Evolutionary conservation across 1,140 invertebrate species (phyloP).

Genomic region (Agraylea sexmaculata): DNA sequence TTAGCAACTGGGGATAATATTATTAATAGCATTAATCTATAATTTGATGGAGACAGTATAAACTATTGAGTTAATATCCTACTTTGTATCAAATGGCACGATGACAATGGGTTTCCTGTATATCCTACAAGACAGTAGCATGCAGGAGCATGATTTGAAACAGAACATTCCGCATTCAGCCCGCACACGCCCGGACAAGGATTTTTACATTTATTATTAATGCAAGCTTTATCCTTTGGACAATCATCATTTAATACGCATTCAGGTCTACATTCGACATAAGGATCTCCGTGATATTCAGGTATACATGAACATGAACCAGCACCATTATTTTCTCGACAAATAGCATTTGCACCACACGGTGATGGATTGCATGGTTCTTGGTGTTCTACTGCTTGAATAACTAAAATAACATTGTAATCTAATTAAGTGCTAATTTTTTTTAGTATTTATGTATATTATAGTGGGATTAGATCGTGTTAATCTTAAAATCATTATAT

Average conservation of each 20-base stretch:
- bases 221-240: slow-evolving; percentile 46
- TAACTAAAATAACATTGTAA: slow-evolving; percentile 26
- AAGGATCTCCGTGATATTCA: slow-evolving; percentile 60
- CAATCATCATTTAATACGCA: slow-evolving; percentile 59
- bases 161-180: slow-evolving; percentile 53
- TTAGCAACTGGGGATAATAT: slow-evolving; percentile 35
- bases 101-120: slow-evolving; percentile 61
- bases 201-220: slow-evolving; percentile 52
- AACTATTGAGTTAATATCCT: too few species aligned
- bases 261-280: slow-evolving; percentile 61
- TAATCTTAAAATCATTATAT: not conserved
- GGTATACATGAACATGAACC: slow-evolving; percentile 59
- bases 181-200: slow-evolving; percentile 53
- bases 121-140: slow-evolving; percentile 55
- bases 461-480: not conserved
- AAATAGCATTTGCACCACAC: slow-evolving; percentile 71
- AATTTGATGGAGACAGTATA: too few species aligned
- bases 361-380: slow-evolving; percentile 54
- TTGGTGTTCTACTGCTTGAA: slow-evolving; percentile 30
- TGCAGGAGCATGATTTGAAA: slow-evolving; percentile 55
- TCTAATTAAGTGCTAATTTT: slow-evolving; percentile 1
- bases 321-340: slow-evolving; percentile 58
- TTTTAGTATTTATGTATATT: not conserved
- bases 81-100: too few species aligned
- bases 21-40: too few species aligned